Percentiles rank a stretch among this genome's conserved stretches.
Conservation (phyloP, 2,888 invertebrate genomes). For the Halictus ligatus region DNA sequence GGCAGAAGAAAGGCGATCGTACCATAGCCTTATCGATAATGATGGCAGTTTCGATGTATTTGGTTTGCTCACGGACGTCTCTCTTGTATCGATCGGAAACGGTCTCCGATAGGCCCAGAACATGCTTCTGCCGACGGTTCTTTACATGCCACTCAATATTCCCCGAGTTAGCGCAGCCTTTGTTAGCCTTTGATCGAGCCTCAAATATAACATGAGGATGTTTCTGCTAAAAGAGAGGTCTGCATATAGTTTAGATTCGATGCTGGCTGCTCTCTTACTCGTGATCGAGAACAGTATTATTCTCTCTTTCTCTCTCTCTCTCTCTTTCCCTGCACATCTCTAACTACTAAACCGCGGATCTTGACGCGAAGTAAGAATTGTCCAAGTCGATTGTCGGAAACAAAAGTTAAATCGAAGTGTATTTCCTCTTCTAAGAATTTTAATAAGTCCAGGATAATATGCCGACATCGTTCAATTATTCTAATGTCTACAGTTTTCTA, state of each 20-base stretch:
- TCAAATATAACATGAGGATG: constrained; percentile 99
- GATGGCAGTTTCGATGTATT: constrained; percentile 98
- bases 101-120: constrained; percentile 81
- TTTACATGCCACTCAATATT: constrained; percentile 91
- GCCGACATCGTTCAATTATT: no score
- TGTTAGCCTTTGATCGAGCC: constrained; percentile 95
- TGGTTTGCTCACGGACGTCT: constrained; percentile 95
- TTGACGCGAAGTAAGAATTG: no score
- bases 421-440: no score
- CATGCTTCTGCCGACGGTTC: constrained; percentile 87
- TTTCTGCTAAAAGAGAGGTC: constrained; percentile 93
- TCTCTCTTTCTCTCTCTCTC: constrained; percentile 1
- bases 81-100: constrained; percentile 86
- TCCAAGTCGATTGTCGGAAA: background rate
- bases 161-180: constrained; percentile 94
- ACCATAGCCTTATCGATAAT: constrained; percentile 98
- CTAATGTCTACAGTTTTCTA: no score
- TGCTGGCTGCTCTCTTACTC: constrained; percentile 23
- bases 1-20: constrained; percentile 42
- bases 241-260: constrained; percentile 77
- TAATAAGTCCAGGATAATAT: no score
- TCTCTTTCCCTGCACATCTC: background rate
- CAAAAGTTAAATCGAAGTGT: background rate
- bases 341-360: background rate
- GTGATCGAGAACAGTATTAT: constrained; percentile 48